Percentiles rank a stretch among this genome's conserved stretches.
These are phyloP conservation scores for Pipistrellus pipistrellus DNA, from an alignment of 2,797 vertebrate genomes.

Conservation along the genomic window DNA sequence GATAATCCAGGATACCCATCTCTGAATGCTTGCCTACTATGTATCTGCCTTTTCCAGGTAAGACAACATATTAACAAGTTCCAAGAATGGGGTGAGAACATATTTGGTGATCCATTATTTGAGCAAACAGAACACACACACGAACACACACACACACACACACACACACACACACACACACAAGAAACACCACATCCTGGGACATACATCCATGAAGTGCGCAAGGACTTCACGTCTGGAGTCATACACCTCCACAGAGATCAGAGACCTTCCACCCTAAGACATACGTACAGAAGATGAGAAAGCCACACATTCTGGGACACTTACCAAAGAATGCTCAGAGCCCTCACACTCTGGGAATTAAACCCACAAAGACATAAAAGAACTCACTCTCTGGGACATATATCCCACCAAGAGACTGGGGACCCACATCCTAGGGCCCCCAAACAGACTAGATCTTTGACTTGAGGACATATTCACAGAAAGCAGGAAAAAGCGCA, in stretches of 20 bases:
- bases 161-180: neutral
- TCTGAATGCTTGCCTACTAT: conserved; percentile 17
- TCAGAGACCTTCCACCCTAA: neutral
- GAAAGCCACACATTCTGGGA: neutral
- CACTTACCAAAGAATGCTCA: neutral
- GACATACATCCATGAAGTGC: neutral
- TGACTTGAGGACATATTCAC: conserved; percentile 23
- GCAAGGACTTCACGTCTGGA: neutral
- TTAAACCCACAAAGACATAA: conserved; percentile 39
- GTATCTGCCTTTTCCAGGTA: neutral
- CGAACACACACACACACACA: neutral
- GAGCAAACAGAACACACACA: neutral
- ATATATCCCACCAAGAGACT: neutral
- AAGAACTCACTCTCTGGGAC: neutral
- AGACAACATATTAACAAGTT: conserved; percentile 22
- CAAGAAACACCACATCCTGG: conserved; percentile 23
- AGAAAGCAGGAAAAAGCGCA: neutral
- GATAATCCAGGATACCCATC: neutral
- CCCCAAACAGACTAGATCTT: neutral
- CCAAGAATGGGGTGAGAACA: neutral
- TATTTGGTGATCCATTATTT: conserved; percentile 7
- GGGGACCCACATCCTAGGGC: neutral
- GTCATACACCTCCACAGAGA: neutral
- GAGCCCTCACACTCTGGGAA: neutral
- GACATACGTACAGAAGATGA: neutral